A percentile compares a stretch with the other conserved stretches of the same genome.
Conservation (phyloP, 1,140 invertebrate genomes). For the Pectinophora gossypiella region DNA sequence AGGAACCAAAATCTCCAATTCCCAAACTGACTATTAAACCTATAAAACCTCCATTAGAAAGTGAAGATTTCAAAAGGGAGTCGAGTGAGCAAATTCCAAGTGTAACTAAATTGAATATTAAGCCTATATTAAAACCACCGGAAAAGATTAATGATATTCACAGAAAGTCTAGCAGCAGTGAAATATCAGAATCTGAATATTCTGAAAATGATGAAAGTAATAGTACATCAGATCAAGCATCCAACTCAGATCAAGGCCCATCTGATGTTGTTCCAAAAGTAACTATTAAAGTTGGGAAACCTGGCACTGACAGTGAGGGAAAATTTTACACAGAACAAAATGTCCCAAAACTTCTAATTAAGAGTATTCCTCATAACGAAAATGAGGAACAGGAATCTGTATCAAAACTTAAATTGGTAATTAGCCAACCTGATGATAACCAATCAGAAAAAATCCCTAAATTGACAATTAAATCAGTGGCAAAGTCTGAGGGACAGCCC, state of each 20-base stretch:
- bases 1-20: conserved; percentile 53
- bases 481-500: conserved; percentile 54
- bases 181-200: conserved; percentile 71
- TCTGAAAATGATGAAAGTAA: conserved; percentile 71
- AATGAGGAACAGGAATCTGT: conserved; percentile 34
- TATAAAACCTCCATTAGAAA: conserved; percentile 38
- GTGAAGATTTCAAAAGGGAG: conserved; percentile 16
- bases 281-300: conserved; percentile 67
- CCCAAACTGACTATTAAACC: conserved; percentile 70
- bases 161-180: conserved; percentile 69
- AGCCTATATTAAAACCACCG: conserved; percentile 57
- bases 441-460: conserved; percentile 60
- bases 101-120: conserved; percentile 67
- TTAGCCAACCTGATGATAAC: conserved; percentile 53
- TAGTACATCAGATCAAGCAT: conserved; percentile 63
- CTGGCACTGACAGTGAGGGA: conserved; percentile 61
- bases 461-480: conserved; percentile 64
- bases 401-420: conserved; percentile 52
- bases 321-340: conserved; percentile 66
- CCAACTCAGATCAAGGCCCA: conserved; percentile 54
- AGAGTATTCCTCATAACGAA: conserved; percentile 54
- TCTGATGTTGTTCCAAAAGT: conserved; percentile 63
- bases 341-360: conserved; percentile 64
- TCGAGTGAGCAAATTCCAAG: conserved; percentile 38
- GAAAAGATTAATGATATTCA: conserved; percentile 64